Percentiles rank a stretch among this genome's conserved stretches.
Conservation (phyloP, 2,797 vertebrate species). For the Sebastes jordani region DNA sequence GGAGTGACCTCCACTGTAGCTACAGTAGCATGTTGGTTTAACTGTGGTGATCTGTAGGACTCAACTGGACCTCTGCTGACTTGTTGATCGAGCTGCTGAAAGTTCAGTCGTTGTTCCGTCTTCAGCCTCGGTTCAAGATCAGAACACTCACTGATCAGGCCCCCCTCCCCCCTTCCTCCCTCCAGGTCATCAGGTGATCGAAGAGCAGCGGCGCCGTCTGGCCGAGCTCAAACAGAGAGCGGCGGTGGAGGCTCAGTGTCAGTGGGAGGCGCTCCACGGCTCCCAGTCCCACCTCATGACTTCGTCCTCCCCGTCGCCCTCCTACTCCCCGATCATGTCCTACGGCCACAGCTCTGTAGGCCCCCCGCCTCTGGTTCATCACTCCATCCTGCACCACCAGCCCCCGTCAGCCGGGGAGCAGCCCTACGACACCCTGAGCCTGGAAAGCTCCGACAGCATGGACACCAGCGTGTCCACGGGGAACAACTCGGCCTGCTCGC, state of each 20-base stretch:
- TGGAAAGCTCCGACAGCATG: constrained; percentile 98
- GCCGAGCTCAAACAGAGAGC: constrained; percentile 95
- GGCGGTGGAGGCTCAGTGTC: constrained; percentile 91
- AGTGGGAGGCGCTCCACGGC: constrained; percentile 94
- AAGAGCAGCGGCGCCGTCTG: constrained; percentile 92
- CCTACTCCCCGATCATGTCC: constrained; percentile 61
- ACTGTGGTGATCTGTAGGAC: not conserved
- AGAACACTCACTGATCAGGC: not conserved
- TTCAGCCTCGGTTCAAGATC: not conserved
- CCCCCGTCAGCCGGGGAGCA: constrained; percentile 76
- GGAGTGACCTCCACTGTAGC: not conserved
- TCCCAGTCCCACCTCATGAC: constrained; percentile 77
- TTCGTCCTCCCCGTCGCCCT: constrained; percentile 46
- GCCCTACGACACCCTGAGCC: constrained; percentile 93
- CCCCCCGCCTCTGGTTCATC: constrained; percentile 80
- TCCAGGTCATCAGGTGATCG: constrained; percentile 95
- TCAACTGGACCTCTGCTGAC: not conserved
- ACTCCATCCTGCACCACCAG: constrained; percentile 95
- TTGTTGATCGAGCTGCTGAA: not conserved
- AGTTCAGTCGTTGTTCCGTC: not conserved
- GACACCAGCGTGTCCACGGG: constrained; percentile 95
- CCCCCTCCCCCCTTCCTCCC: not conserved
- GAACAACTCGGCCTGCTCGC: constrained; percentile 93
- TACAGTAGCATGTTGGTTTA: not conserved
- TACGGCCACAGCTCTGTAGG: constrained; percentile 49